Evolutionary conservation across 2,888 invertebrate genomes (phyloP).

Genomic region (Calameuta idolon): DNA sequence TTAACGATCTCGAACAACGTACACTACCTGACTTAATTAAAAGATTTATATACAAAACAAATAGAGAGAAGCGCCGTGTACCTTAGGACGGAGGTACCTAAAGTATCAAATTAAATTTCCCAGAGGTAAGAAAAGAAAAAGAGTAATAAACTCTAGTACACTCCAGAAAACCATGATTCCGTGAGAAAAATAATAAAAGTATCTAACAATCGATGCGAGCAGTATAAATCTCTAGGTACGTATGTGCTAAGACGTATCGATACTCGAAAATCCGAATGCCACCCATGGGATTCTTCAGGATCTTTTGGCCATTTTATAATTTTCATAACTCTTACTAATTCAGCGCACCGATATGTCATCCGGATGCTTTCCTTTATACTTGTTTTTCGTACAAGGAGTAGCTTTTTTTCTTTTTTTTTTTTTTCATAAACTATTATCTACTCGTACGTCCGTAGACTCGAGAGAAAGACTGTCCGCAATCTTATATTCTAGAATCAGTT

Average conservation of each 20-base stretch:
- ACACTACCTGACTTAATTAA: neutral
- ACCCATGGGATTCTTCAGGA: neutral
- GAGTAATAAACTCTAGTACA: conserved; percentile 12
- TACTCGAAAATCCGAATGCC: neutral
- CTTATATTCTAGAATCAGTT: neutral
- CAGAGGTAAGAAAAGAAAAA: conserved; percentile 20
- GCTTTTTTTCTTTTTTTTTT: neutral
- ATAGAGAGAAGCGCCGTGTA: neutral
- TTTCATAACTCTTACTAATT: neutral
- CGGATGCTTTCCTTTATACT: conserved; percentile 25
- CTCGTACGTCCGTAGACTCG: neutral
- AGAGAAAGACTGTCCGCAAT: neutral
- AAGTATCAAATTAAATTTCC: neutral
- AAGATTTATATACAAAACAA: neutral
- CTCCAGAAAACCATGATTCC: conserved; percentile 23
- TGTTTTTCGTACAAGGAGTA: neutral
- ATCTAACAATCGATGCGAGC: conserved; percentile 4
- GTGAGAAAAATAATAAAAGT: neutral
- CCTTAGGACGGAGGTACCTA: neutral
- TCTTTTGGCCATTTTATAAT: neutral
- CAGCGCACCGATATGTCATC: conserved; percentile 40
- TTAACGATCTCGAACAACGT: neutral
- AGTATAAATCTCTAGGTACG: conserved; percentile 3
- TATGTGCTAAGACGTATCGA: neutral
- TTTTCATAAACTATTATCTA: neutral